Evolutionary conservation across 2,888 invertebrate species (phyloP).

Genomic region (Plagodis dolabraria): DNA sequence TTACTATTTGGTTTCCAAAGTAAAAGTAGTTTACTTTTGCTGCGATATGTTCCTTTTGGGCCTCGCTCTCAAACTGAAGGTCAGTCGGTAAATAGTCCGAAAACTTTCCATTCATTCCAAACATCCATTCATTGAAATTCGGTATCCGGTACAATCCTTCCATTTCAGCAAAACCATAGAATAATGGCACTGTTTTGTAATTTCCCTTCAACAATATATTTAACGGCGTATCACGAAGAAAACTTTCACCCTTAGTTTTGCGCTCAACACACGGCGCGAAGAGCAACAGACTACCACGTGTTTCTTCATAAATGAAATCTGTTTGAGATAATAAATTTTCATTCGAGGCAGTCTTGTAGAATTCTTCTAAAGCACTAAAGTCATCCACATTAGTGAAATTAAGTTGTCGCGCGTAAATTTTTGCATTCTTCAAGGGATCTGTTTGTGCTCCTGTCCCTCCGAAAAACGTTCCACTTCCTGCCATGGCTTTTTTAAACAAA

Average conservation of each 20-base stretch:
- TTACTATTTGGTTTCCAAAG: slow-evolving; percentile 14
- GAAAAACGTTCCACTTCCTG: no score
- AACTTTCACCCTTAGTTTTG: slow-evolving; percentile 17
- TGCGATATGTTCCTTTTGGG: slow-evolving; percentile 13
- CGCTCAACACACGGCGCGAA: slow-evolving; percentile 48
- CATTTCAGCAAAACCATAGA: slow-evolving; percentile 56
- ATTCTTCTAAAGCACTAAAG: no score
- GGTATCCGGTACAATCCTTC: slow-evolving; percentile 13
- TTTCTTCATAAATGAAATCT: slow-evolving; percentile 4
- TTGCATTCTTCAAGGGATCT: no score
- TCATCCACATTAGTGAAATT: no score
- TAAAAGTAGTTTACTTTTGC: slow-evolving; percentile 17
- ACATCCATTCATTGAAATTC: neutral
- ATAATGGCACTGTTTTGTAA: slow-evolving; percentile 51
- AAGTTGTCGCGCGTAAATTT: no score
- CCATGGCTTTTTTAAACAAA: no score
- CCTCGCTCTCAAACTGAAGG: slow-evolving; percentile 1
- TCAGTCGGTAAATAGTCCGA: neutral
- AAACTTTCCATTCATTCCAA: neutral
- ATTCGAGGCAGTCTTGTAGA: slow-evolving; percentile 42
- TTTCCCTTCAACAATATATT: slow-evolving; percentile 50
- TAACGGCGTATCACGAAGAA: slow-evolving; percentile 52
- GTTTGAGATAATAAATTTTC: slow-evolving; percentile 25
- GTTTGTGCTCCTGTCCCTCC: no score
- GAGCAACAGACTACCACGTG: slow-evolving; percentile 32